Percentiles rank a stretch among this genome's conserved stretches.
Conservation (phyloP, 2,888 invertebrate genomes). For the Synergus laeviventris region DNA sequence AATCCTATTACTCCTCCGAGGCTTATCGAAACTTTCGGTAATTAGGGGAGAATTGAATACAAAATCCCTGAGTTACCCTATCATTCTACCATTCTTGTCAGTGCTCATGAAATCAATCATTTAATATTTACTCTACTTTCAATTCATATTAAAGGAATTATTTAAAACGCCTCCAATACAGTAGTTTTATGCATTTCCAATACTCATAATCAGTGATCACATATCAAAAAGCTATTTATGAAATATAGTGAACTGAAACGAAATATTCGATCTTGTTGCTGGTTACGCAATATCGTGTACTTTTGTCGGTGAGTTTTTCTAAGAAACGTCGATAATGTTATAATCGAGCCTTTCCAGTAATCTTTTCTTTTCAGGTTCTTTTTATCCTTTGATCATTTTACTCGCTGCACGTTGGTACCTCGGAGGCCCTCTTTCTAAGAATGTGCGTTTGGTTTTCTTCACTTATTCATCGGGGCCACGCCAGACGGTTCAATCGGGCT, state of each 20-base stretch:
- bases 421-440: constrained; percentile 4
- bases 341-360: constrained; percentile 25
- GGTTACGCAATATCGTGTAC: not conserved
- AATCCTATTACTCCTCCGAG: constrained; percentile 45
- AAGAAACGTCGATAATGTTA: constrained; percentile 4
- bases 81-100: not conserved
- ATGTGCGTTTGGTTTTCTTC: constrained; percentile 52
- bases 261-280: not conserved
- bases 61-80: constrained; percentile 29
- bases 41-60: constrained; percentile 37
- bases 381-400: constrained; percentile 34
- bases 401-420: constrained; percentile 1
- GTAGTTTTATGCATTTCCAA: not conserved
- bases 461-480: constrained; percentile 51
- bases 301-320: not conserved
- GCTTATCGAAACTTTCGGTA: constrained; percentile 38
- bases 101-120: not conserved
- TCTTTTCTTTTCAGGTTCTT: constrained; percentile 20
- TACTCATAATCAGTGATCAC: not conserved
- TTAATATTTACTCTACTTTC: not conserved
- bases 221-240: not conserved
- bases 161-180: not conserved
- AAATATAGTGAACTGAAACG: not conserved
- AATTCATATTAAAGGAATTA: not conserved
- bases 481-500: constrained; percentile 52